A percentile compares a stretch with the other conserved stretches of the same genome.
phyloP scores from a whole-genome alignment of 92 coral and sea anemone species.

The Hydrozoanthus gracilis region DNA sequence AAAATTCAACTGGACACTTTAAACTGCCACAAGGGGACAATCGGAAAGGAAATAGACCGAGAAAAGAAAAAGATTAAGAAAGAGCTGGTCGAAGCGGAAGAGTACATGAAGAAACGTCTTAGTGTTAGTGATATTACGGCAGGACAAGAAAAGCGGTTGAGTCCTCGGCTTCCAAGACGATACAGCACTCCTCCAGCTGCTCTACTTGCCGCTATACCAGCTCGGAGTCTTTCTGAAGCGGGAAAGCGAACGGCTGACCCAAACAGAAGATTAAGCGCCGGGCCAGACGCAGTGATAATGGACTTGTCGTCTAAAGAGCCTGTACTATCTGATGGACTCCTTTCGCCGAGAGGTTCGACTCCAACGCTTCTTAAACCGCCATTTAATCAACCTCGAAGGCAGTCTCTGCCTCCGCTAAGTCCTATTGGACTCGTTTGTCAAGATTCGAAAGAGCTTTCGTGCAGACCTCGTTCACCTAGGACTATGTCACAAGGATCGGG shows the following conservation, averaged over 20 bases:
- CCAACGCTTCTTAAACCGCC: conserved; percentile 76
- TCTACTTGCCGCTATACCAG: conserved; percentile 59
- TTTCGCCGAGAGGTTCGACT: conserved; percentile 64
- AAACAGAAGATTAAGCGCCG: conserved; percentile 54
- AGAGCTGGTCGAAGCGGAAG: conserved; percentile 80
- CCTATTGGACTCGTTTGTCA: conserved; percentile 66
- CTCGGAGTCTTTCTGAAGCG: conserved; percentile 50
- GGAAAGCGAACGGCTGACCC: conserved; percentile 63
- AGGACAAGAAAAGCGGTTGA: conserved; percentile 55
- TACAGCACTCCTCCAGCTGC: conserved; percentile 77
- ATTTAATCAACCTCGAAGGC: conserved; percentile 81
- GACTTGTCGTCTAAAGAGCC: conserved; percentile 20
- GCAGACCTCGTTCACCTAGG: conserved; percentile 54
- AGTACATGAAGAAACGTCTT: conserved; percentile 58
- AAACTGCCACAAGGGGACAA: conserved; percentile 69
- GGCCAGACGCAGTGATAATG: conserved; percentile 64
- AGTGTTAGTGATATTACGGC: conserved; percentile 53
- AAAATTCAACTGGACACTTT: conserved; percentile 73
- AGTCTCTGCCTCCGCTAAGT: conserved; percentile 83
- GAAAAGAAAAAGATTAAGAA: conserved; percentile 72
- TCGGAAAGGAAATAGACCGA: conserved; percentile 80
- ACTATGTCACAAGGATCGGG: conserved; percentile 51
- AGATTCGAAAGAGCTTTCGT: conserved; percentile 45
- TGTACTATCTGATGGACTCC: conserved; percentile 32
- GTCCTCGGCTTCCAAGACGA: conserved; percentile 84